Evolutionary conservation across 1,140 invertebrate species (phyloP), one percentile per base, ranked within the genome.

Genomic region (Pogonomyrmex californicus): DNA sequence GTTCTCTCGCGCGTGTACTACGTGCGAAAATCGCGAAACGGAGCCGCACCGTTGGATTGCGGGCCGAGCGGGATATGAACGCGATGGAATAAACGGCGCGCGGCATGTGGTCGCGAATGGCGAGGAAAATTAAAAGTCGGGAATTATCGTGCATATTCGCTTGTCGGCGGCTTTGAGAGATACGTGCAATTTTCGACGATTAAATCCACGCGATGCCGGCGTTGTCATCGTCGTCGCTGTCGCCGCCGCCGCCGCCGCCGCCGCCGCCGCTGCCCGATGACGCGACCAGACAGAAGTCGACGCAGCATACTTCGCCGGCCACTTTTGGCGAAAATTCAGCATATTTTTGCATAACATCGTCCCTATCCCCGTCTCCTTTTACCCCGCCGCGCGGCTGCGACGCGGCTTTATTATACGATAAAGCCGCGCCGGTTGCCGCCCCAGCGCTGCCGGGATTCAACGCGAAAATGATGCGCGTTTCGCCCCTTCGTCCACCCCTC

Each of bases 301-400:
- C 78, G 62, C 9, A 4, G 78, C 41, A 88, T 63, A 87, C 76
- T 88, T 75, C 14, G 60, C 79, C 60, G 70, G 68, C 47, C 70
- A 85, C 70, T 68, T 71, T 88, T 82, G 76, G 70, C 85, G 85
- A 76, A 87, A 87, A 88, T 86, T 86, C 88, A 73, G 88, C 88
- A 89, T 89, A 89, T 86, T 89, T 89, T 89, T 89, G 88, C 88
- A 88, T 89, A 88, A 88, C 87, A 54, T 47, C 86, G 65, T 60
- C 56, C 86, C 70, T 33, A n/a, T 51, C 56, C 23, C 41, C 79
- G 14, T 30, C 49, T 41, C 38, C 51, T 58, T 71, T 82, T 33
- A 56, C n/a, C 30, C 56, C 49, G 63, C 81, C 44, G 62, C 65
- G 41, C 56, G 70, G 60, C 36, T 86, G 56, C 73, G 38, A 58